Evolutionary conservation across 2,888 invertebrate genomes (phyloP).

Genomic region (Caenorhabditis angaria): DNA sequence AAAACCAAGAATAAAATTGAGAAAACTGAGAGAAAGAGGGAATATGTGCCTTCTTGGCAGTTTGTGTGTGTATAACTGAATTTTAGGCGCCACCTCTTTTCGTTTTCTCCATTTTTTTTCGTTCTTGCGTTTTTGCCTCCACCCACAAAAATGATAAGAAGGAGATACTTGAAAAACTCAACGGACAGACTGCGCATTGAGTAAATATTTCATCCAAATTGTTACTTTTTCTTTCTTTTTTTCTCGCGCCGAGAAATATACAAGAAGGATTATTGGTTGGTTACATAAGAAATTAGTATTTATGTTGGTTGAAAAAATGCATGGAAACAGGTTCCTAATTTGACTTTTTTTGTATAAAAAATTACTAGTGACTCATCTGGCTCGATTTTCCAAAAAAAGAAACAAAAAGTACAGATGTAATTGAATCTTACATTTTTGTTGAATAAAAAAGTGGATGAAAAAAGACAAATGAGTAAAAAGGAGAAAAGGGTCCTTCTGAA

Average conservation of each 20-base stretch:
- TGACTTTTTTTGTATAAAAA: neutral
- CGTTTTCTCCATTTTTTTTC: constrained; percentile 7
- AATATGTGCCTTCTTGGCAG: no score
- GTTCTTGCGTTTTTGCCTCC: no score
- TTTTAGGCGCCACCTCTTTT: constrained; percentile 9
- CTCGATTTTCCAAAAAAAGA: no score
- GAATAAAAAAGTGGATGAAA: neutral
- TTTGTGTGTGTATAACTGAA: no score
- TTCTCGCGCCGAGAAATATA: neutral
- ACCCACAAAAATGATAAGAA: no score
- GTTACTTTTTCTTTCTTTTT: neutral
- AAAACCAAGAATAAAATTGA: no score
- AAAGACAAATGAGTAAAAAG: neutral
- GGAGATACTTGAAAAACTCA: neutral
- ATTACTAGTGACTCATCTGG: no score
- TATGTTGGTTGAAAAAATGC: no score
- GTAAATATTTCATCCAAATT: constrained; percentile 7
- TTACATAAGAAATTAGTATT: constrained; percentile 5
- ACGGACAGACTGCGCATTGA: no score
- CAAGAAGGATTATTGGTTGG: neutral
- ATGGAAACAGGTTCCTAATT: no score
- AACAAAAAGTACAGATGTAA: no score
- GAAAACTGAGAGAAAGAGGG: no score
- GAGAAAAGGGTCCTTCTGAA: constrained; percentile 3
- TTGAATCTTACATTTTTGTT: neutral